Evolutionary conservation across 2,797 vertebrate species (phyloP).

Genomic region (Mormyrops boulengeri): DNA sequence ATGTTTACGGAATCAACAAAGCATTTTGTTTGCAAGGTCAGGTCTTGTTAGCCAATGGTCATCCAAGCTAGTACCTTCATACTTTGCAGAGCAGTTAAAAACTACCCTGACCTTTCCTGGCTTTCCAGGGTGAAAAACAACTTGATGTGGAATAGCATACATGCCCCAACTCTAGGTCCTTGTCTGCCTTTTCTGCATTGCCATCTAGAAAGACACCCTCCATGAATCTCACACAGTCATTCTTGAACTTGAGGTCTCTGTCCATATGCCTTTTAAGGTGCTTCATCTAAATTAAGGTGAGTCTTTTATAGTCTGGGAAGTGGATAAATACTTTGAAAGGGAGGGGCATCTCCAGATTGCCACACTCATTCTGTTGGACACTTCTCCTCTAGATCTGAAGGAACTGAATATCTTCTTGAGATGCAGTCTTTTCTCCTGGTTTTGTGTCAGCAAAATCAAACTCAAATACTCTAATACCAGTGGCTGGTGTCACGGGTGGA

Average conservation of each 20-base stretch:
- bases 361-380: background rate
- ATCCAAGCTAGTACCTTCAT: background rate
- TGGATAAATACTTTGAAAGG: background rate
- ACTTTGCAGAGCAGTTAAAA: background rate
- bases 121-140: background rate
- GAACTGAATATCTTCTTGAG: background rate
- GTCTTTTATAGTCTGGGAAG: background rate
- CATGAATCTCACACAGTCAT: background rate
- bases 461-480: background rate
- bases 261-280: background rate
- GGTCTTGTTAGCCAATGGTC: background rate
- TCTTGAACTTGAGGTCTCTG: background rate
- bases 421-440: background rate
- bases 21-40: background rate
- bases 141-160: background rate
- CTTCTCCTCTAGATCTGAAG: background rate
- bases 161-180: background rate
- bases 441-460: background rate
- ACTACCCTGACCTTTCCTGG: background rate
- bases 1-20: background rate
- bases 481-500: background rate
- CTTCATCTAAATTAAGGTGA: background rate
- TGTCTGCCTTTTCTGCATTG: background rate
- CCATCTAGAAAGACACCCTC: background rate
- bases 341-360: background rate